Conservation (phyloP, 37 sponge, comb jelly and placozoan species). For the Diacarnus erythraeanus region DNA sequence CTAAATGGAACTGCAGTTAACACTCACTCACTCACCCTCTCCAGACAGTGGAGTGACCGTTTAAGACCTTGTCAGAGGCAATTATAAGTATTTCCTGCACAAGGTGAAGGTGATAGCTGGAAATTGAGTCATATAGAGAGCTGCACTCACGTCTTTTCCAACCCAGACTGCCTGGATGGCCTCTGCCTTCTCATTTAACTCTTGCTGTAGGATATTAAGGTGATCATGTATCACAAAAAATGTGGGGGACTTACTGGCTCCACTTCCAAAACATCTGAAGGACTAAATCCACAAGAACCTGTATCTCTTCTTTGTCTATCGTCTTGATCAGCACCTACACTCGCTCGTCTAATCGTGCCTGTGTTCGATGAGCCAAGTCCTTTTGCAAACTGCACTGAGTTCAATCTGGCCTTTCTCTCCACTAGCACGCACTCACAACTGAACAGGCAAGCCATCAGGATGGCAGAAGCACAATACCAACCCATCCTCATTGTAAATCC, state of each 20-base stretch:
- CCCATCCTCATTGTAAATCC: background rate
- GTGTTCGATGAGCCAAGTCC: background rate
- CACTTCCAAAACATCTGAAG: background rate
- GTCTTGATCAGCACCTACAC: too few species aligned
- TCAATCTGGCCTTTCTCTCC: background rate
- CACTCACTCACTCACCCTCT: constrained; percentile 23
- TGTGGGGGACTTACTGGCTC: background rate
- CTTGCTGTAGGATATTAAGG: constrained; percentile 1
- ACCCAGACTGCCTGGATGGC: constrained; percentile 52
- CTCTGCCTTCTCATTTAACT: constrained; percentile 36
- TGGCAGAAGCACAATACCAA: background rate
- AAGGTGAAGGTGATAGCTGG: too few species aligned
- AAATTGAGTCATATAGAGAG: too few species aligned
- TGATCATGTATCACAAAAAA: background rate
- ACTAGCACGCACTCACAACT: background rate
- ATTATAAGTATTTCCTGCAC: constrained; percentile 31
- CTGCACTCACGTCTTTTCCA: constrained; percentile 40
- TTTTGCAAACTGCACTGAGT: background rate
- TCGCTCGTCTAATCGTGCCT: too few species aligned
- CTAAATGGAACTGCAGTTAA: too few species aligned
- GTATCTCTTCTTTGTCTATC: background rate
- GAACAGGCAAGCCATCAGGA: background rate
- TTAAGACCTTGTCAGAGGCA: constrained; percentile 15
- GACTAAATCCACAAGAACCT: background rate
- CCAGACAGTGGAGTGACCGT: constrained; percentile 33